phyloP scores from a whole-genome alignment of 2,797 vertebrate genomes.

The Petrocephalus schoutedeni region DNA sequence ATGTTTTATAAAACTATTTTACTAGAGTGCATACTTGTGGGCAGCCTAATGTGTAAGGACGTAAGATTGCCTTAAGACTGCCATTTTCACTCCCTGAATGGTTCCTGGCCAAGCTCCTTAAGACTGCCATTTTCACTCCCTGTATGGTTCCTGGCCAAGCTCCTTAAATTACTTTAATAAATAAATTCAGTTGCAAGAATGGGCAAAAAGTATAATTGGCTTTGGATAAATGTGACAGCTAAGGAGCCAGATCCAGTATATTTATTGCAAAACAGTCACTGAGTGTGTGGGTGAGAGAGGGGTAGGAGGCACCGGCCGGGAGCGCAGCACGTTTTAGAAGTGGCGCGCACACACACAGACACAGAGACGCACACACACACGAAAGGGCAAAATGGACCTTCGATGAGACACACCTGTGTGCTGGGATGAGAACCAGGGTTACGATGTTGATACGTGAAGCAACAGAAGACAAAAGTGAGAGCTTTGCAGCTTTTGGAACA shows the following conservation, averaged over 20 bases:
- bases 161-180: not conserved
- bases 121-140: not conserved
- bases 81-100: not conserved
- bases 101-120: not conserved
- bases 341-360: not conserved
- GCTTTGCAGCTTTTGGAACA: not conserved
- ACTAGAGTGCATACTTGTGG: not conserved
- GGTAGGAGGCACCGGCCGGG: not conserved
- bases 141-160: not conserved
- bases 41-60: not conserved
- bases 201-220: not conserved
- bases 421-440: not conserved
- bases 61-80: not conserved
- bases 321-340: not conserved
- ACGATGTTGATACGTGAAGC: not conserved
- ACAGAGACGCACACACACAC: not conserved
- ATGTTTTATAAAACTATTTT: not conserved
- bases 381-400: not conserved
- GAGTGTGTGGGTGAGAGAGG: not conserved
- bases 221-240: conserved; percentile 4
- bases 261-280: not conserved
- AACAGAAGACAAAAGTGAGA: not conserved
- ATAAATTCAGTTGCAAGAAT: not conserved
- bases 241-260: not conserved
- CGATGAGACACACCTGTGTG: not conserved